These are phyloP conservation scores for Prochilodus magdalenae DNA, from an alignment of 2,113 vertebrate genomes.

Conservation along the genomic window DNA sequence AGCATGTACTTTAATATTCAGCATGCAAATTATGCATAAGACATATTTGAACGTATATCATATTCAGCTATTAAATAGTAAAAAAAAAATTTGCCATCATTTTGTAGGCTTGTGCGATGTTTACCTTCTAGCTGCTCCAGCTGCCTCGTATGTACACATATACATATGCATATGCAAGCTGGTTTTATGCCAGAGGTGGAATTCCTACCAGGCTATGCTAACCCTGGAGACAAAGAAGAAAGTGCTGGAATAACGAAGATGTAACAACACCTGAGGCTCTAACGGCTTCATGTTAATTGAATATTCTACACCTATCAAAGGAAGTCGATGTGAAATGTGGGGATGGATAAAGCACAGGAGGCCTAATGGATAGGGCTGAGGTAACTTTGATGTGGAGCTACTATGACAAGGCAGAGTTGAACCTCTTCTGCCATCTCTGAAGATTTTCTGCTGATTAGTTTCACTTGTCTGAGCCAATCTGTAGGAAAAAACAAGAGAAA, in stretches of 20 bases:
- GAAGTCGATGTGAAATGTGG: constrained; percentile 11
- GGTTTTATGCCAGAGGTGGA: constrained; percentile 20
- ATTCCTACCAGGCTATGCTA: constrained; percentile 10
- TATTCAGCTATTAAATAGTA: not conserved
- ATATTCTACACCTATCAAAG: constrained; percentile 35
- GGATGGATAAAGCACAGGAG: not conserved
- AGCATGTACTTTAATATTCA: too few relatives aligned
- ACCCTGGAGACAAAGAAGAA: constrained; percentile 38
- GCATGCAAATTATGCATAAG: not conserved
- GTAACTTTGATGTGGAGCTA: not conserved
- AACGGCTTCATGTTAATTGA: constrained; percentile 31
- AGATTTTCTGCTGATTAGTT: not conserved
- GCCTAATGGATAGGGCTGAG: not conserved
- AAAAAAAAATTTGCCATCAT: too few relatives aligned
- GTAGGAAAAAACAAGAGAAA: not conserved
- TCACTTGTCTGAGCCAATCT: not conserved
- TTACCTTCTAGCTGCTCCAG: not conserved
- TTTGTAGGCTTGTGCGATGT: not conserved
- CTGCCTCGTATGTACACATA: not conserved
- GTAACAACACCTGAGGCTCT: constrained; percentile 26
- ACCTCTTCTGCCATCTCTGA: not conserved
- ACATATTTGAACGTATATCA: not conserved
- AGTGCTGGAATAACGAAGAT: constrained; percentile 29
- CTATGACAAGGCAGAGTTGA: not conserved
- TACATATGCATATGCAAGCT: constrained; percentile 20